A percentile compares a stretch with the other conserved stretches of the same genome.
Evolutionary conservation across 2,888 invertebrate species (phyloP).

Genomic region (Xanthia togata): DNA sequence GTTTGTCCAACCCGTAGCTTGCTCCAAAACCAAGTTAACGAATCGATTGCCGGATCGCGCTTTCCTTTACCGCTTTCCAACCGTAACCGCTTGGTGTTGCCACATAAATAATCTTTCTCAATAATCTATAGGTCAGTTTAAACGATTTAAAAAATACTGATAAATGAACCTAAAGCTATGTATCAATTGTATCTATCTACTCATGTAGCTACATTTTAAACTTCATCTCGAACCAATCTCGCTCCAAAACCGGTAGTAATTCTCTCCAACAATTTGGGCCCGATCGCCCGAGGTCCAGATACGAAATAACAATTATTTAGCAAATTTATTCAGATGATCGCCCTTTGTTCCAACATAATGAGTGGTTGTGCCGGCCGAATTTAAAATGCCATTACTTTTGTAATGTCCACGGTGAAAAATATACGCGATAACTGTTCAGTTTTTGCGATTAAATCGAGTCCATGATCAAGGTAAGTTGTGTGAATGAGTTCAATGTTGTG

Average conservation of each 20-base stretch:
- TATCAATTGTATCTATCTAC: too few relatives aligned
- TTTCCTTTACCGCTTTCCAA: too few relatives aligned
- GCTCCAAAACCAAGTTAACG: too few relatives aligned
- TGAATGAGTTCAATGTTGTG: slow-evolving; percentile 6
- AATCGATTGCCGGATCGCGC: too few relatives aligned
- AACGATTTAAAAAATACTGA: too few relatives aligned
- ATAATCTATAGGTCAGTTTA: too few relatives aligned
- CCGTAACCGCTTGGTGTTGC: too few relatives aligned
- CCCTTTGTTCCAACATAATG: slow-evolving; percentile 85
- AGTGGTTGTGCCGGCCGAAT: slow-evolving; percentile 78
- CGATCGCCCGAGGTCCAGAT: slow-evolving; percentile 75
- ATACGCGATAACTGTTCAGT: slow-evolving; percentile 46
- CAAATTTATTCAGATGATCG: slow-evolving; percentile 87
- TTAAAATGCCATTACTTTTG: slow-evolving; percentile 83
- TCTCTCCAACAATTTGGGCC: slow-evolving; percentile 52
- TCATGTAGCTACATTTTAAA: neutral
- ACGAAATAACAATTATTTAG: slow-evolving; percentile 87
- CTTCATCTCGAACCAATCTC: slow-evolving; percentile 19
- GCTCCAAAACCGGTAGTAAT: slow-evolving; percentile 53
- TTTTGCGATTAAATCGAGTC: slow-evolving; percentile 51
- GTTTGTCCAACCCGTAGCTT: too few relatives aligned
- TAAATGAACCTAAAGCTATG: too few relatives aligned
- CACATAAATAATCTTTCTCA: too few relatives aligned
- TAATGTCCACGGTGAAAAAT: slow-evolving; percentile 71
- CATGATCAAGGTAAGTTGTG: slow-evolving; percentile 33